Evolutionary conservation across 2,113 vertebrate species (phyloP), one percentile per base, ranked within the genome.

Genomic region (Upupa epops): DNA sequence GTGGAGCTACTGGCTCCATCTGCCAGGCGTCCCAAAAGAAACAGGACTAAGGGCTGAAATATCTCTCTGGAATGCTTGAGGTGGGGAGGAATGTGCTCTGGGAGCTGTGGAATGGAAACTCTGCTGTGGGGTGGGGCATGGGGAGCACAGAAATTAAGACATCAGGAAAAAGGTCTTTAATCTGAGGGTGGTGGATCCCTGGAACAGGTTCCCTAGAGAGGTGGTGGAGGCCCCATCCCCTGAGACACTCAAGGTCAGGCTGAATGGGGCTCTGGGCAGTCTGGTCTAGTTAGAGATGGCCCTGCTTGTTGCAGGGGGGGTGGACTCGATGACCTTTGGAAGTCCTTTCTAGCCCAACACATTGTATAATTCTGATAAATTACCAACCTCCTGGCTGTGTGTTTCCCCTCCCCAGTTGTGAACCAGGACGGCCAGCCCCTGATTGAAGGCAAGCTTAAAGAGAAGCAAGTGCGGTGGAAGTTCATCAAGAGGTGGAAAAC

Each of bases 401-500:
- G 52, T n/a, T n/a, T 90, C 86, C 17, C 92, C 64, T 86, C 54
- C 86, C 54, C 91, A 99, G 99, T 97, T 10, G 92, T 99, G 71
- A 98, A 99, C 95, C 98, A 98, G 96, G 98, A 98, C 2, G 99
- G 98, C 60, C 98, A 99, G 49, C 99, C 99, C 52, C 98, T 99
- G 92, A 99, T 99, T 2, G 99, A 99, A 97, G 99, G 99, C 68
- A 98, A 98, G 95, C 98, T 99, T 56, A 99, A 99, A 93, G 99
- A 99, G 97, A 99, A 99, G 90, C 99, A 99, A 95, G 98, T 99
- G 40, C 97, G 98, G 72, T 99, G 99, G 99, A 99, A 99, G 97
- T 99, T 99, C 83, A 99, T 99, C 97, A 99, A 98, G 88, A 97
- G 98, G 91, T 99, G 99, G 99, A 99, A 99, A 93, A 99, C 99